Percentiles rank a stretch among this genome's conserved stretches.
Evolutionary conservation across 2,888 invertebrate species (phyloP).

Genomic region (Dascillus cervinus): DNA sequence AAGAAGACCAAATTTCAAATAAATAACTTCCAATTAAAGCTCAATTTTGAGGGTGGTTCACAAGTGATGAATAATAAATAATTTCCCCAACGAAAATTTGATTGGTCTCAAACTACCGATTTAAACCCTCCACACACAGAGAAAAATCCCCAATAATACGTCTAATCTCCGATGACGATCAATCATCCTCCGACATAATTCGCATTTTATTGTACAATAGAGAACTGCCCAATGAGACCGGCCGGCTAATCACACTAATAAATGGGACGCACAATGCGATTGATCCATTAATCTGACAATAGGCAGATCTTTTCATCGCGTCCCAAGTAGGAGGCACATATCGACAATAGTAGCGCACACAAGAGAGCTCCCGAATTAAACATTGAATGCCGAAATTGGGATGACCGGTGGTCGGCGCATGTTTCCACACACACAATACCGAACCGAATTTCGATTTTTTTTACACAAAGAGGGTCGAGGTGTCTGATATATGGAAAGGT

Average conservation of each 20-base stretch:
- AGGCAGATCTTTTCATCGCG: conserved; percentile 22
- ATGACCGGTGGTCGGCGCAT: conserved; percentile 15
- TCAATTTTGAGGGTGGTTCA: no score
- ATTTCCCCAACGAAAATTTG: no score
- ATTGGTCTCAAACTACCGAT: no score
- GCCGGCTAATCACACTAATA: conserved; percentile 9
- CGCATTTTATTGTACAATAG: no score
- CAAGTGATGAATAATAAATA: no score
- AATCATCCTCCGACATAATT: no score
- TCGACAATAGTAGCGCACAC: conserved; percentile 11
- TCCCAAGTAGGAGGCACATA: conserved; percentile 11
- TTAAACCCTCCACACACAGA: no score
- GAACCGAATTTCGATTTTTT: conserved; percentile 5
- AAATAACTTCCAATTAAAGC: no score
- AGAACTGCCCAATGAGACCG: neutral
- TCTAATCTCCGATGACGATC: no score
- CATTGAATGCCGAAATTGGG: conserved; percentile 7
- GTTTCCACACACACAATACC: no score
- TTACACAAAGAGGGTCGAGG: conserved; percentile 5
- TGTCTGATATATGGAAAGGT: conserved; percentile 10
- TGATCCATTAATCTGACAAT: conserved; percentile 24
- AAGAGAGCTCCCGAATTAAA: conserved; percentile 3
- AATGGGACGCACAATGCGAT: conserved; percentile 13
- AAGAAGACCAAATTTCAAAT: no score
- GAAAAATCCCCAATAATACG: no score